Percentiles rank a stretch among this genome's conserved stretches.
These are phyloP conservation scores for Anhinga anhinga DNA, from an alignment of 2,113 vertebrate species.

Conservation along the genomic window DNA sequence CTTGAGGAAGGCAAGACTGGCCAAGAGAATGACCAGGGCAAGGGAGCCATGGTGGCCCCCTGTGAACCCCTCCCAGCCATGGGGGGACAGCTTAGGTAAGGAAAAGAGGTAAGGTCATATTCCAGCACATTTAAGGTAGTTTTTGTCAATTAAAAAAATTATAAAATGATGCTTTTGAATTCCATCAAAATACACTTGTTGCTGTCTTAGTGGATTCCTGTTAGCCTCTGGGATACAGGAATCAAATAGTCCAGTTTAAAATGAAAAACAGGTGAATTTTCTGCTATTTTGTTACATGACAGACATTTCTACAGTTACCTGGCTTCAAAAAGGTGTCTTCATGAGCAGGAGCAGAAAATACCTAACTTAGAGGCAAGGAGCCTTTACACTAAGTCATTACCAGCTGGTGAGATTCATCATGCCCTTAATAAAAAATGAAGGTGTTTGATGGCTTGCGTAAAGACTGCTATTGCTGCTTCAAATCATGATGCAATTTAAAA, in stretches of 20 bases:
- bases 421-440: background rate
- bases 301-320: background rate
- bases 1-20: background rate
- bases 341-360: background rate
- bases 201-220: background rate
- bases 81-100: background rate
- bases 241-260: background rate
- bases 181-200: background rate
- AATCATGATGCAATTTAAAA: background rate
- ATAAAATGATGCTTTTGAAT: background rate
- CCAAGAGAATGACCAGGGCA: background rate
- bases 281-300: background rate
- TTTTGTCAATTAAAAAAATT: background rate
- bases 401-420: rapidly evolving
- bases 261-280: background rate
- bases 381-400: background rate
- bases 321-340: background rate
- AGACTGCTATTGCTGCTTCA: background rate
- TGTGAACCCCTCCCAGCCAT: background rate
- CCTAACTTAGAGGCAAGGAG: background rate
- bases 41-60: rapidly evolving
- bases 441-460: rapidly evolving
- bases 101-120: background rate
- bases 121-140: background rate
- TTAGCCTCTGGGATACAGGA: background rate